Percentiles rank a stretch among this genome's conserved stretches.
Evolutionary conservation across 2,888 invertebrate species (phyloP).

Genomic region (Ceraclea dissimilis): DNA sequence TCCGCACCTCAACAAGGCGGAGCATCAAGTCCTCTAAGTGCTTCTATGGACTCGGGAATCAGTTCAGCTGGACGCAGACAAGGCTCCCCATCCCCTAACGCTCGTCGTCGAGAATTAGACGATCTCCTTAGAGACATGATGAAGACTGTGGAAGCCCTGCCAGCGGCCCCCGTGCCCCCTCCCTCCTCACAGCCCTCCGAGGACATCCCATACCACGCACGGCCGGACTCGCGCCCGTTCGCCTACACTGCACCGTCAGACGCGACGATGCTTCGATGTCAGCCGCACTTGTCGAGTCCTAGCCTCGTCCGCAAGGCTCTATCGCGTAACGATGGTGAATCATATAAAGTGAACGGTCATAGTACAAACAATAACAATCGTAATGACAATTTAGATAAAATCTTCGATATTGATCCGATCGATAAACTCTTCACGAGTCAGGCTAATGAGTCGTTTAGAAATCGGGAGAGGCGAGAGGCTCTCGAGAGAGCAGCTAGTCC

Average conservation of each 20-base stretch:
- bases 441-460: slow-evolving; percentile 33
- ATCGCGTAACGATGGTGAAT: slow-evolving; percentile 27
- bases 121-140: slow-evolving; percentile 80
- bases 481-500: slow-evolving; percentile 13
- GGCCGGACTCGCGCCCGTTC: slow-evolving; percentile 81
- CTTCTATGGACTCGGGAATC: slow-evolving; percentile 88
- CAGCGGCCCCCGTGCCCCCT: slow-evolving; percentile 31
- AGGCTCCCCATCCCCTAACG: slow-evolving; percentile 46
- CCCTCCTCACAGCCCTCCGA: slow-evolving; percentile 30
- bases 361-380: slow-evolving; percentile 32
- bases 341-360: slow-evolving; percentile 34
- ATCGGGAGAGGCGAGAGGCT: slow-evolving; percentile 33
- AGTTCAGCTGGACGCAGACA: slow-evolving; percentile 61
- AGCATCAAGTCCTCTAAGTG: slow-evolving; percentile 65
- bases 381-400: slow-evolving; percentile 33
- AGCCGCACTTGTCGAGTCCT: slow-evolving; percentile 74
- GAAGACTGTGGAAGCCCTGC: slow-evolving; percentile 78
- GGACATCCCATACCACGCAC: slow-evolving; percentile 85
- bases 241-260: slow-evolving; percentile 67
- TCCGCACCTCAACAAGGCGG: slow-evolving; percentile 30
- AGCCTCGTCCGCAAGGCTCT: slow-evolving; percentile 73
- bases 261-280: slow-evolving; percentile 59
- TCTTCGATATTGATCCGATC: slow-evolving; percentile 32
- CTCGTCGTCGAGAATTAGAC: slow-evolving; percentile 66
- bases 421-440: slow-evolving; percentile 38